A percentile compares a stretch with the other conserved stretches of the same genome.
Evolutionary conservation across 2,113 vertebrate genomes (phyloP).

Genomic region (Elanoides forficatus): DNA sequence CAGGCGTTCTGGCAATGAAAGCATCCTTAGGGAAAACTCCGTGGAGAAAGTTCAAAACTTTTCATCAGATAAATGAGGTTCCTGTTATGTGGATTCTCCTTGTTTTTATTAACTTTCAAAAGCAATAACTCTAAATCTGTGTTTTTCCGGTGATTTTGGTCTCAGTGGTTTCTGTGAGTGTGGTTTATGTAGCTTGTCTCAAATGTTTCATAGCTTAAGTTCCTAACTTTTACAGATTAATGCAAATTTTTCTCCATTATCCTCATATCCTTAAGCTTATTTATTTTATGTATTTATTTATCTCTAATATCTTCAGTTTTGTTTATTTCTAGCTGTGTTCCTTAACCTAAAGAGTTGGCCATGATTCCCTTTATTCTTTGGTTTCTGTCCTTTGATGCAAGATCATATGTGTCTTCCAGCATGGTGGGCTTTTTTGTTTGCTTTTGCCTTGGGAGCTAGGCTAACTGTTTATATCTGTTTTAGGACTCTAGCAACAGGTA

Average conservation of each 20-base stretch:
- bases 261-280: background rate
- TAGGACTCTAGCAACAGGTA: conserved; percentile 81
- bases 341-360: background rate
- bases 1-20: background rate
- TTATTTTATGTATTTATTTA: background rate
- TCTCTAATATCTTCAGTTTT: background rate
- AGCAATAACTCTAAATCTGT: background rate
- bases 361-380: background rate
- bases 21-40: background rate
- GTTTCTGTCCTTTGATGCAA: background rate
- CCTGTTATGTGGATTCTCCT: background rate
- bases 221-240: too few species aligned
- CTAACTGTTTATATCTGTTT: background rate
- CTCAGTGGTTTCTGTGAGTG: background rate
- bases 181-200: background rate
- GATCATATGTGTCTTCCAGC: background rate
- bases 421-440: background rate
- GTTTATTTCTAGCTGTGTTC: background rate
- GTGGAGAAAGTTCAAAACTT: background rate
- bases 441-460: background rate
- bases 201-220: background rate
- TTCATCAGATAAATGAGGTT: background rate
- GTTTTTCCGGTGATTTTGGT: background rate
- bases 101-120: background rate
- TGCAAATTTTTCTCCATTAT: background rate